A percentile compares a stretch with the other conserved stretches of the same genome.
These are phyloP conservation scores for Tubulanus polymorphus DNA, from an alignment of 2,888 invertebrate genomes.

Conservation along the genomic window DNA sequence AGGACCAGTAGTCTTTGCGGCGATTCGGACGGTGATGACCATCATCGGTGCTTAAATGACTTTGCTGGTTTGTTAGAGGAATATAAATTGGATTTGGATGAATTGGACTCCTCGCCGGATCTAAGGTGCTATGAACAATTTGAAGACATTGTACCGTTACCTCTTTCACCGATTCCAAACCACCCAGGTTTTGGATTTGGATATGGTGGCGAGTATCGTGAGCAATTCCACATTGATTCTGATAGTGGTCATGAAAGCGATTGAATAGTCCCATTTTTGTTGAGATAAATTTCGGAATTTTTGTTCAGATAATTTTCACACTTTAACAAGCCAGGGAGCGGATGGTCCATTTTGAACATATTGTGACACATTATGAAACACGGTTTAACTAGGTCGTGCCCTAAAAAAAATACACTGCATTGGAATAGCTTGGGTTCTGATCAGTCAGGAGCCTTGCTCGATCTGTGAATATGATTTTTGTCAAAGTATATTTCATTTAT, in stretches of 20 bases:
- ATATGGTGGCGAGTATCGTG: neutral
- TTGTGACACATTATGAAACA: no score
- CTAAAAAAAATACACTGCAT: no score
- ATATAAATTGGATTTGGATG: neutral
- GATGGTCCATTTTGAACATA: no score
- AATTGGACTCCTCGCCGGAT: neutral
- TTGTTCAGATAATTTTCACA: neutral
- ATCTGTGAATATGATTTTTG: no score
- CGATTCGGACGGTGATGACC: neutral
- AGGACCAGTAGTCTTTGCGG: neutral
- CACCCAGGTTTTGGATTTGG: neutral
- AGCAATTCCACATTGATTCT: neutral
- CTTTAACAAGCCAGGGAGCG: no score
- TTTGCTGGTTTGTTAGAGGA: neutral
- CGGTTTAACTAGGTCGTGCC: no score
- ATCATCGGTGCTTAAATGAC: neutral
- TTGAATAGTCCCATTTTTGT: neutral
- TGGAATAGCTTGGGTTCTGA: no score
- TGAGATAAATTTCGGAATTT: neutral
- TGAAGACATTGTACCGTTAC: neutral
- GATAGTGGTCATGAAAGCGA: conserved; percentile 1
- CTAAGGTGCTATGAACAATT: neutral
- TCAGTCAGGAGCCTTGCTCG: no score
- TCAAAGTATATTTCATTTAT: no score
- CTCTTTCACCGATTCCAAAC: neutral